Conservation (phyloP, 2,888 invertebrate genomes). For the Caenorhabditis sp. region DNA sequence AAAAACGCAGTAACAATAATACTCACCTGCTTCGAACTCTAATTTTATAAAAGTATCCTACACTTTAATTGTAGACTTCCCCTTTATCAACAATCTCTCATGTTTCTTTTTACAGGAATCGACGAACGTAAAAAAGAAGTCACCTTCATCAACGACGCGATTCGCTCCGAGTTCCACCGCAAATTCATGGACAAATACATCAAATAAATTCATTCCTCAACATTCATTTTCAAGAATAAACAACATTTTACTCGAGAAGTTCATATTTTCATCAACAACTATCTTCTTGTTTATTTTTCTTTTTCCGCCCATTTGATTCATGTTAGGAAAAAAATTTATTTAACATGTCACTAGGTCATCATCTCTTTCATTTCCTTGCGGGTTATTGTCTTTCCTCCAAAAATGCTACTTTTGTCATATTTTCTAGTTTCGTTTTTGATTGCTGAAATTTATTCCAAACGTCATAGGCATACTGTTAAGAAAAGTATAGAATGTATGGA, state of each 20-base stretch:
- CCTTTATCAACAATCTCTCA: too few relatives aligned
- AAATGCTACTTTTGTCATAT: slow-evolving; percentile 6
- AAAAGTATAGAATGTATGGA: slow-evolving; percentile 33
- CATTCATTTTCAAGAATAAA: slow-evolving; percentile 4
- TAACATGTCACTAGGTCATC: slow-evolving; percentile 38
- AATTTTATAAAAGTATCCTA: too few relatives aligned
- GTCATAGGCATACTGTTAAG: slow-evolving; percentile 17
- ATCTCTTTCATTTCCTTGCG: slow-evolving; percentile 3
- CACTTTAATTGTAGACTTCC: too few relatives aligned
- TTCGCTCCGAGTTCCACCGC: slow-evolving; percentile 96
- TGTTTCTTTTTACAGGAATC: slow-evolving; percentile 74
- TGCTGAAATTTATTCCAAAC: slow-evolving; percentile 16
- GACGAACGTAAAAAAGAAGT: slow-evolving; percentile 84
- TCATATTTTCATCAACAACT: background rate
- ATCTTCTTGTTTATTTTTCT: background rate
- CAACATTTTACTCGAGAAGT: background rate
- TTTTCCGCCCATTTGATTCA: background rate
- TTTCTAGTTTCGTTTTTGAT: slow-evolving; percentile 7
- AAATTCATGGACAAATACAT: slow-evolving; percentile 99
- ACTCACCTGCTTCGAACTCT: too few relatives aligned
- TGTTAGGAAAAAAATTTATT: slow-evolving; percentile 3
- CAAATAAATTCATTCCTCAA: slow-evolving; percentile 76
- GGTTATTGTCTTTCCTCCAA: slow-evolving; percentile 4
- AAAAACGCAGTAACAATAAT: too few relatives aligned
- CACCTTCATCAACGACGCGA: slow-evolving; percentile 94